These are phyloP conservation scores for Virgularia gustaviana DNA, from an alignment of 92 coral and sea anemone species.

Conservation along the genomic window DNA sequence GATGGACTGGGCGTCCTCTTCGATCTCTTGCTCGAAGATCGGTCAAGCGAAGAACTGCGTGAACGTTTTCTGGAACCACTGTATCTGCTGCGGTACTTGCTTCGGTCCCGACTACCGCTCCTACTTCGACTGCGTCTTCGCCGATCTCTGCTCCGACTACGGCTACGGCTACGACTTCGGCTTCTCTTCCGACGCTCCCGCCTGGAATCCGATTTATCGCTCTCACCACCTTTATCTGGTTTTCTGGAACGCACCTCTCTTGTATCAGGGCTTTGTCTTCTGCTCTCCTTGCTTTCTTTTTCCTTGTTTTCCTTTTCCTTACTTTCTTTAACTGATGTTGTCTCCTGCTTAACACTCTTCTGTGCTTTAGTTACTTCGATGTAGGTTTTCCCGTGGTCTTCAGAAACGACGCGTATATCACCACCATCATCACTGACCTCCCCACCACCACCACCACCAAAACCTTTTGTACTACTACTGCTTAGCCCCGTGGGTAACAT, in stretches of 20 bases:
- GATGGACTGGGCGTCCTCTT: constrained; percentile 32
- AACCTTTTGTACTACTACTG: too few species aligned
- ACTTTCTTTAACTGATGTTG: too few species aligned
- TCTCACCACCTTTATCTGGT: neutral
- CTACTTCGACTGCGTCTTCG: constrained; percentile 27
- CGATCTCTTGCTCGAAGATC: constrained; percentile 21
- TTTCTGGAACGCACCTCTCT: neutral
- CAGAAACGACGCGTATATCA: too few species aligned
- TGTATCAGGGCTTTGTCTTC: neutral
- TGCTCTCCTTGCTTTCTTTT: neutral
- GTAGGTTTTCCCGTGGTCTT: too few species aligned
- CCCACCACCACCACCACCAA: too few species aligned
- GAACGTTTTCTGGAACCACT: constrained; percentile 20
- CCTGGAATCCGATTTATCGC: constrained; percentile 12
- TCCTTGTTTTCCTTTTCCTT: neutral
- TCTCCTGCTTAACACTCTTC: too few species aligned
- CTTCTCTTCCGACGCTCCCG: constrained; percentile 6
- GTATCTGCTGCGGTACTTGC: neutral
- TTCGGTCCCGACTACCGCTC: constrained; percentile 14
- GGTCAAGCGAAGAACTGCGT: constrained; percentile 18
- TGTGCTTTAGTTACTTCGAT: too few species aligned
- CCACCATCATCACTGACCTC: too few species aligned
- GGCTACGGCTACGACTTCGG: constrained; percentile 25
- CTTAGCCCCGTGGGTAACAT: too few species aligned
- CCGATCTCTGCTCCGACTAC: constrained; percentile 22